Evolutionary conservation across 1,140 invertebrate genomes (phyloP), one percentile per base, ranked within the genome.

Genomic region (Drosophila auraria): DNA sequence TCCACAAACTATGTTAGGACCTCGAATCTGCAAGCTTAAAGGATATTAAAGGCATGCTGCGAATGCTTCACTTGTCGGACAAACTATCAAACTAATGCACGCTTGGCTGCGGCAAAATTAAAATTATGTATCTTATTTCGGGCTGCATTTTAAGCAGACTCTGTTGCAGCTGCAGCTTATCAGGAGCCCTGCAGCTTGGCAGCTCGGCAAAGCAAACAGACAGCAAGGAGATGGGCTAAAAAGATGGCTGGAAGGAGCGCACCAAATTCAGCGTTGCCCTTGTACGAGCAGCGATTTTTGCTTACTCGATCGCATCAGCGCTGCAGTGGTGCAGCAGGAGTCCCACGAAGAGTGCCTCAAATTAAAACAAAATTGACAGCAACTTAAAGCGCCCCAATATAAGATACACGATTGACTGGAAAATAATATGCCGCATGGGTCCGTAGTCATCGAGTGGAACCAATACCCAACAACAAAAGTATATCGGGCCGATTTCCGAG

Each of bases 401-500:
- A 60, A 63, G 73, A 80, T 65, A 66, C 62, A 72, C 25, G 51
- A 64, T 47, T 42, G 64, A 64, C 57, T 57, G 61, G 14, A 78
- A 61, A 61, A 61, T 60, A 50, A 59, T 12, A 64, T 64, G 68
- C 17, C 63, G 78, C 68, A 65, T 64, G 73, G 64, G 65, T 50
- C 60, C 25, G 44, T 30, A 17, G 25, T 38, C 49, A 56, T 75
- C 54, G 42, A 77, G 45, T 47, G 38, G 20, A 40, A 33, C 47
- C 27, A 60, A 50, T 59, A 12, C 36, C 7, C 12, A 17, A 42
- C 38, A 64, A 59, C 51, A 64, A 64, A 25, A 64, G 51, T 82
- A 80, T 84, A 84, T 84, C 65, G 73, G 58, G 82, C 78, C 82
- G 84, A 84, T 84, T 84, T 80, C 80, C 78, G 49, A 80, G 66